Evolutionary conservation across 2,888 invertebrate genomes (phyloP).

Genomic region (Zygogramma bicolorata): DNA sequence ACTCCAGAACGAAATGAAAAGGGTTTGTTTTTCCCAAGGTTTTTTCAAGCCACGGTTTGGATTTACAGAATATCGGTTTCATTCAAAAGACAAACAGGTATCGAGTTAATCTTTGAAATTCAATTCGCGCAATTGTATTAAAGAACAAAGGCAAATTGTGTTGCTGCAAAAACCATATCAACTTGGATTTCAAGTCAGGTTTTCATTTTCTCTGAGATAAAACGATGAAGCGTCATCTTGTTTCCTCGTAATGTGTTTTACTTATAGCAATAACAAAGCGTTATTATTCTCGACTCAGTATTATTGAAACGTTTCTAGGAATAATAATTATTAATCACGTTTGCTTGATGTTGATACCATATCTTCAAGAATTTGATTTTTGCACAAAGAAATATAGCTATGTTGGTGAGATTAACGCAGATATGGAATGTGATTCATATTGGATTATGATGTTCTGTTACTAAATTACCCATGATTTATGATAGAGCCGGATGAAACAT

Average conservation of each 20-base stretch:
- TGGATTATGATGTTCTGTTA: no score
- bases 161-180: constrained; percentile 49
- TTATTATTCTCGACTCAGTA: constrained; percentile 7
- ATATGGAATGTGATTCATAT: no score
- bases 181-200: constrained; percentile 49
- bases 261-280: background rate
- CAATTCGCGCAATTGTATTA: constrained; percentile 55
- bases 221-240: constrained; percentile 14
- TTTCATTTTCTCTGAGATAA: constrained; percentile 34
- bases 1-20: constrained; percentile 47
- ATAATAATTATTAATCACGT: constrained; percentile 13
- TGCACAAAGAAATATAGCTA: background rate
- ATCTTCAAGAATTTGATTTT: background rate
- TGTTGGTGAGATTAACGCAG: no score
- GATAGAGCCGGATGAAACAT: no score
- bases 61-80: constrained; percentile 51
- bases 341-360: background rate
- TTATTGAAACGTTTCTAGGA: background rate
- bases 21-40: constrained; percentile 45
- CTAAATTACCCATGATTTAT: no score
- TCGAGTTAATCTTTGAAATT: constrained; percentile 56
- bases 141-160: constrained; percentile 53
- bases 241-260: constrained; percentile 12
- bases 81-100: constrained; percentile 50
- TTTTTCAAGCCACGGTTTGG: constrained; percentile 40